Evolutionary conservation across 2,797 vertebrate genomes (phyloP).

Genomic region (Acestrorhynchus altus): DNA sequence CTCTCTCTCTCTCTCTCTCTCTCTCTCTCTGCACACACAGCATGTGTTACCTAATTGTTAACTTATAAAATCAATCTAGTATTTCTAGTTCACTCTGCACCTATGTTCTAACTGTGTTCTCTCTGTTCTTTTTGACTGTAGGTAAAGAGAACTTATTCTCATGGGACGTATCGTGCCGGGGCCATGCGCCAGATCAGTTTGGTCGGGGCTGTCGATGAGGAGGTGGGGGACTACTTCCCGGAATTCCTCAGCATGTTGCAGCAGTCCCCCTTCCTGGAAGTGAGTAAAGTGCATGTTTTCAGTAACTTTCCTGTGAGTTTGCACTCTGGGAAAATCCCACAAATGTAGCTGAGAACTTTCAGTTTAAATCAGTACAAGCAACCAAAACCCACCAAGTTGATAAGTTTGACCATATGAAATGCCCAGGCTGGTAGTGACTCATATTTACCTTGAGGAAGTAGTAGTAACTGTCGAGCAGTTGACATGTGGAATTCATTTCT

Average conservation of each 20-base stretch:
- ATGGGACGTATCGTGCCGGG: conserved; percentile 96
- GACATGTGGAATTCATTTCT: no score
- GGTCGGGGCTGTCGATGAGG: conserved; percentile 97
- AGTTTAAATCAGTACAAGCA: neutral
- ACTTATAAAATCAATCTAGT: neutral
- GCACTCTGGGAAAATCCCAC: neutral
- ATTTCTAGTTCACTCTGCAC: neutral
- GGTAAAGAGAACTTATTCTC: conserved; percentile 97
- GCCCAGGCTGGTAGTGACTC: neutral
- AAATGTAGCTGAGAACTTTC: neutral
- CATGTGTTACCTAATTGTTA: neutral
- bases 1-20: conserved; percentile 2
- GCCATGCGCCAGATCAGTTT: conserved; percentile 98
- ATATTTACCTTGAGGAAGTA: neutral
- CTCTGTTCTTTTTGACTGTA: conserved; percentile 67
- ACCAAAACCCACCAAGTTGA: neutral
- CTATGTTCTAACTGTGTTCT: conserved; percentile 7
- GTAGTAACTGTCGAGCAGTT: neutral
- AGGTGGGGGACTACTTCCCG: conserved; percentile 97
- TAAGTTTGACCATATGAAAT: no score
- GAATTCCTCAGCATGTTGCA: conserved; percentile 95
- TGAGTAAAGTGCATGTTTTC: conserved; percentile 66
- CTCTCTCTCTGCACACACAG: neutral
- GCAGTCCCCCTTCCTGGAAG: conserved; percentile 95
- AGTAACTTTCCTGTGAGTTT: neutral